Percentiles rank a stretch among this genome's conserved stretches.
These are phyloP conservation scores for Ptychodera flava DNA, from an alignment of 35 echinoderm and acorn worm species.

Conservation along the genomic window DNA sequence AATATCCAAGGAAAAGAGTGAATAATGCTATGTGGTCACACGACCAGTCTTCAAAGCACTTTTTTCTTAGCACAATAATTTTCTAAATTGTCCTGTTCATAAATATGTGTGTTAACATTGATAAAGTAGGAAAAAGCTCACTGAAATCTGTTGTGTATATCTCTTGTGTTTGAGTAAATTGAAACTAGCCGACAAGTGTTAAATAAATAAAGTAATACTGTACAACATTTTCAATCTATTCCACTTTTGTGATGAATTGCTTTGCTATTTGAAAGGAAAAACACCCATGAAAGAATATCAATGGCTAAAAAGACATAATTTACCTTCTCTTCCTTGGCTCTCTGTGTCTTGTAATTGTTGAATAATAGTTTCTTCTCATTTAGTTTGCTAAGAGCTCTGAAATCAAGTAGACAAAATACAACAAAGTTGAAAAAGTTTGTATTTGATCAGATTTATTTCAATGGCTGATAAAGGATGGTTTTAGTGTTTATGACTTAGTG, in stretches of 20 bases:
- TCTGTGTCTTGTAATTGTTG: constrained; percentile 91
- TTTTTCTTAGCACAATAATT: not conserved
- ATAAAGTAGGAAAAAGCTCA: not conserved
- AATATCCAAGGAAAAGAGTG: constrained; percentile 12
- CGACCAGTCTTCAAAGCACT: not conserved
- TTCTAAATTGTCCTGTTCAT: not conserved
- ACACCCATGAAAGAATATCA: too few species aligned
- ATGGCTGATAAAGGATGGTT: too few species aligned
- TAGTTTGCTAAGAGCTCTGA: constrained; percentile 79
- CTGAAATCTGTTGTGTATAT: too few species aligned
- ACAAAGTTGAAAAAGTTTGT: too few species aligned
- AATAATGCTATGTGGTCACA: not conserved
- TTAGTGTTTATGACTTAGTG: too few species aligned
- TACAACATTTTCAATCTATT: too few species aligned
- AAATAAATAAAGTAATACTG: too few species aligned
- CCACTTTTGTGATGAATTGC: too few species aligned
- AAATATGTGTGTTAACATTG: not conserved
- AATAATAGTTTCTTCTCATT: constrained; percentile 99
- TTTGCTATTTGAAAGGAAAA: too few species aligned
- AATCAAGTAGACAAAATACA: not conserved
- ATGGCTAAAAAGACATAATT: not conserved
- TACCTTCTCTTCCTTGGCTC: constrained; percentile 96
- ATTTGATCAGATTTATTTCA: too few species aligned
- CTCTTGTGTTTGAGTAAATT: too few species aligned
- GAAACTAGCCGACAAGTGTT: too few species aligned